Base-by-base conservation (phyloP, 2,888 invertebrate species). In the Mycalesis mineus region DNA sequence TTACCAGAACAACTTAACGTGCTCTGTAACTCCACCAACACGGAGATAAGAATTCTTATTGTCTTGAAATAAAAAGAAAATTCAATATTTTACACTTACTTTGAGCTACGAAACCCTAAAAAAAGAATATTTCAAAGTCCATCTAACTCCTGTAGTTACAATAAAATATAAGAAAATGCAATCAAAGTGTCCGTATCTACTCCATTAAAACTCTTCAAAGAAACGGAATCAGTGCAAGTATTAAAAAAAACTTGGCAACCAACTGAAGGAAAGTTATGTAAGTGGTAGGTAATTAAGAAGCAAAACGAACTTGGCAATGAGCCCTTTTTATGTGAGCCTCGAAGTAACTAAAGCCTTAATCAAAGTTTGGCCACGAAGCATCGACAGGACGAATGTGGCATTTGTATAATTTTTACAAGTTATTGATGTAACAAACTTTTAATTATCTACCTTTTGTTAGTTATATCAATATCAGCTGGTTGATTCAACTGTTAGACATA, bases 271-370 rank as follows among this genome's bases (percentile, higher is more conserved):
- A 31, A 56, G 17, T 59, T 48, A 28, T 53, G 40, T 40, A 51
- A 49, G 44, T 57, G 40, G 29, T 44, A 48, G 45, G 41, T 60
- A 57, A 57, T 60, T 52, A 60, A 60, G 57, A 52, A 53, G 37
- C 15, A 15, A 33, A 47, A 47, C 36, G 22, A 53, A 56, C 41
- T 60, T 52, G 33, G 48, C 41, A 36, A 53, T 55, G 49, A 53
- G 40, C 51, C 49, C 55, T 53, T 60, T 60, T 57, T 60, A 36
- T 57, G 42, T 14, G 36, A 56, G 47, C 41, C 17, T 15, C 31
- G 49, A 41, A 51, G 51, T 37, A 52, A 40, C 47, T 29, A 33
- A 59, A 53, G 44, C 48, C 49, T 60, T 57, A 42, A 57, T 60
- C 60, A 57, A 60, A 60, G 57, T 53, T 33, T 57, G 37, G 15